These are phyloP conservation scores for Melanogrammus aeglefinus DNA, from an alignment of 2,797 vertebrate genomes.

Conservation along the genomic window DNA sequence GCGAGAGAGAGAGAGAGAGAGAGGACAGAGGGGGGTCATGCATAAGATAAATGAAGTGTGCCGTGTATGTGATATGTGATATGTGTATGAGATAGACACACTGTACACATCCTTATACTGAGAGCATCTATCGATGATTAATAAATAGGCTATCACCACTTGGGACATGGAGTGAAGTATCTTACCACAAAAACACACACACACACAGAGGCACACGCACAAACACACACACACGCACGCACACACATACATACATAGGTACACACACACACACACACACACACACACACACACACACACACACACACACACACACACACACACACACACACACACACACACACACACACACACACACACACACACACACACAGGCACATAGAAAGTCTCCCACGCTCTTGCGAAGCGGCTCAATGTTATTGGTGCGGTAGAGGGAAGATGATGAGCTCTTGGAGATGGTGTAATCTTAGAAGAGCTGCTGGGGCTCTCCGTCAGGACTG, in stretches of 20 bases:
- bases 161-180: constrained; percentile 4
- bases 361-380: constrained; percentile 15
- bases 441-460: constrained; percentile 47
- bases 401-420: constrained; percentile 41
- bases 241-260: constrained; percentile 9
- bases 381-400: constrained; percentile 32
- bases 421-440: constrained; percentile 45
- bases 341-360: constrained; percentile 5
- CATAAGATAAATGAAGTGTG: background rate
- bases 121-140: background rate
- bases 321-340: constrained; percentile 24
- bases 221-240: constrained; percentile 11
- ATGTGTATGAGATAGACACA: background rate
- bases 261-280: constrained; percentile 19
- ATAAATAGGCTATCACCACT: background rate
- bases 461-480: constrained; percentile 55
- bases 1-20: constrained; percentile 15
- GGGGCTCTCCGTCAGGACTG: constrained; percentile 43
- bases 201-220: background rate
- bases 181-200: constrained; percentile 1
- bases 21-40: background rate
- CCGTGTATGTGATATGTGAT: background rate
- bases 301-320: constrained; percentile 8
- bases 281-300: constrained; percentile 16
- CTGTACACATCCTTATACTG: background rate